These are phyloP conservation scores for Drosophila pruinosa DNA, from an alignment of 1,140 invertebrate genomes.

Conservation along the genomic window DNA sequence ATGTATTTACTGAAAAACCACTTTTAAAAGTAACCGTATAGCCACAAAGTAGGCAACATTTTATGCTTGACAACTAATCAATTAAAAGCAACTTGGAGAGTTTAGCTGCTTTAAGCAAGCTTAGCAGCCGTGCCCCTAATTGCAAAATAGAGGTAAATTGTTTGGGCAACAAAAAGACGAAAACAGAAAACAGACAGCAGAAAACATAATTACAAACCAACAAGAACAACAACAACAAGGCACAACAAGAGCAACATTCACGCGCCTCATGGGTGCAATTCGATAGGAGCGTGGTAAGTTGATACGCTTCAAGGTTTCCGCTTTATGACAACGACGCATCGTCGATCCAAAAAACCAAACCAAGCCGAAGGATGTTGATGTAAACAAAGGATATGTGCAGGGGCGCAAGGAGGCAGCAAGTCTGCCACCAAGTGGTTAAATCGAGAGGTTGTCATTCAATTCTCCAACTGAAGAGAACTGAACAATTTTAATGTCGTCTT, in stretches of 20 bases:
- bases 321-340: slow-evolving; percentile 50
- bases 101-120: slow-evolving; percentile 2
- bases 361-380: not conserved
- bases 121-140: slow-evolving; percentile 35
- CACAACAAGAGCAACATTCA: slow-evolving; percentile 33
- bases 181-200: slow-evolving; percentile 19
- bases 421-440: not conserved
- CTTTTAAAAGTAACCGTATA: not conserved
- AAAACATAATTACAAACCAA: slow-evolving; percentile 57
- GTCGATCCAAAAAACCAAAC: slow-evolving; percentile 13
- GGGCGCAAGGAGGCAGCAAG: not conserved
- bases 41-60: slow-evolving; percentile 33
- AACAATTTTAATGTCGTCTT: too few species aligned
- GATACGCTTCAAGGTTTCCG: slow-evolving; percentile 78
- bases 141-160: slow-evolving; percentile 46
- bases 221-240: slow-evolving; percentile 46
- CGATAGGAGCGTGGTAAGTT: slow-evolving; percentile 62
- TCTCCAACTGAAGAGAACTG: too few species aligned
- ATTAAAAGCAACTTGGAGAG: slow-evolving; percentile 22
- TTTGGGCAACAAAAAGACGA: slow-evolving; percentile 33
- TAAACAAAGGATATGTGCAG: slow-evolving; percentile 23
- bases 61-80: not conserved
- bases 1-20: too few species aligned
- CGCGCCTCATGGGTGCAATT: slow-evolving; percentile 60
- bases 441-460: too few species aligned